Evolutionary conservation across 2,113 vertebrate genomes (phyloP), one percentile per base, ranked within the genome.

Genomic region (Thalassoma bifasciatum): DNA sequence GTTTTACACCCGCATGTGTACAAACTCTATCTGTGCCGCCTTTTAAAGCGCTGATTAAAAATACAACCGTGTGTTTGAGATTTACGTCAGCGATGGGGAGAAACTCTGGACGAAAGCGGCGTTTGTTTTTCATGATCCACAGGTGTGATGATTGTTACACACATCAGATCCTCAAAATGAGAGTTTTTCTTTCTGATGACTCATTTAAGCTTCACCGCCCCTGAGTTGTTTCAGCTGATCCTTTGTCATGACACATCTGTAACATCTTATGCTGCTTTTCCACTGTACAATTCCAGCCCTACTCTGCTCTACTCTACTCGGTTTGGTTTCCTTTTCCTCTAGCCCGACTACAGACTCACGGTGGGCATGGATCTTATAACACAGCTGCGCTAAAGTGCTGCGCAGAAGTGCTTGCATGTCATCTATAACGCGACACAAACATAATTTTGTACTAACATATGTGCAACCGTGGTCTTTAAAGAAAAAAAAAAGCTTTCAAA

Each of bases 1-100:
- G 67, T 81, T 76, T 81, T 80, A 64, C 72, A 70, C 68, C 47
- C 38, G 16, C 78, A 51, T 60, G 53, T 76, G 2, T 19, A 11
- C 14, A 8, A 23, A 53, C 34, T 69, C 7, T 65, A 5, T 68
- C 62, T 46, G 44, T 8, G 44, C 44, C 1, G 44, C 44, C 44
- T 64, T 24, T 54, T 5, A 54, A 6, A 24, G 16, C 52, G 14
- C 14, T 30, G 44, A 19, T 40, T 40, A 13, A 40, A 40, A 40
- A 11, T 40, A 11, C 16, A 14, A 44, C n/a, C 58, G 56, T 12
- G 36, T 46, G 56, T 37, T 51, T 19, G 13, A 16, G 46, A 46
- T 54, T 82, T 65, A 58, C 46, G 14, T 53, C n/a, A 34, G 23
- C 0, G 2, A 70, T 62, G 23, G 14, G 57, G 44, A 53, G 17